Evolutionary conservation across 2,888 invertebrate genomes (phyloP).

Genomic region (Sarcophaga rosellei): DNA sequence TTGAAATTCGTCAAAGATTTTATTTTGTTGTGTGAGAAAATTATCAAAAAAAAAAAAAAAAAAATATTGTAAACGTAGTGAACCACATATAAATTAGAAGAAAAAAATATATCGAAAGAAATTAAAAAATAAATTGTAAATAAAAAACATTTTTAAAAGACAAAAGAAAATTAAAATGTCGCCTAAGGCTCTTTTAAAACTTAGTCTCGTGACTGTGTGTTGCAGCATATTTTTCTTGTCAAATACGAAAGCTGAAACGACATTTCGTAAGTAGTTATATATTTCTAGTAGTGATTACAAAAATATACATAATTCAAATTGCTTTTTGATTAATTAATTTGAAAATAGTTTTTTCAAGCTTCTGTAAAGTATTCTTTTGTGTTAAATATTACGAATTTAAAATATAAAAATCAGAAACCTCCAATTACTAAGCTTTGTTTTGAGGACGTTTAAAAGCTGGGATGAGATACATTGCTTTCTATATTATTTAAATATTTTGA

Average conservation of each 20-base stretch:
- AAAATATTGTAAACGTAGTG: constrained; percentile 43
- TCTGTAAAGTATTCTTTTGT: too few species aligned
- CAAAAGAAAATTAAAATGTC: neutral
- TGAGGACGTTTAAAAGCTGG: too few species aligned
- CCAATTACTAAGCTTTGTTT: too few species aligned
- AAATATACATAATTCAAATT: neutral
- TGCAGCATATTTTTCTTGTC: constrained; percentile 33
- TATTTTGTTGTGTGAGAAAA: constrained; percentile 8
- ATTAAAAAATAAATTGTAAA: constrained; percentile 1
- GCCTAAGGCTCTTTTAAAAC: constrained; percentile 9
- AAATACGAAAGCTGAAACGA: constrained; percentile 40
- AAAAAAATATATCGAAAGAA: neutral
- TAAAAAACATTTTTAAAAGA: neutral
- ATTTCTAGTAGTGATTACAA: neutral
- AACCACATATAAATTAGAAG: constrained; percentile 9
- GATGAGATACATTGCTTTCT: too few species aligned
- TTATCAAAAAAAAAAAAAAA: constrained; percentile 17
- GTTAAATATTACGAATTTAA: too few species aligned
- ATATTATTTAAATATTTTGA: too few species aligned
- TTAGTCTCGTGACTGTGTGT: constrained; percentile 16
- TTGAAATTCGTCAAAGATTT: constrained; percentile 1
- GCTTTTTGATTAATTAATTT: neutral
- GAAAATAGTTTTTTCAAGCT: neutral
- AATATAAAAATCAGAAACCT: too few species aligned
- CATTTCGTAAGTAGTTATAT: constrained; percentile 62